Evolutionary conservation across 2,113 vertebrate genomes (phyloP), one percentile per base, ranked within the genome.

Genomic region (Tychaedon coryphoeus): DNA sequence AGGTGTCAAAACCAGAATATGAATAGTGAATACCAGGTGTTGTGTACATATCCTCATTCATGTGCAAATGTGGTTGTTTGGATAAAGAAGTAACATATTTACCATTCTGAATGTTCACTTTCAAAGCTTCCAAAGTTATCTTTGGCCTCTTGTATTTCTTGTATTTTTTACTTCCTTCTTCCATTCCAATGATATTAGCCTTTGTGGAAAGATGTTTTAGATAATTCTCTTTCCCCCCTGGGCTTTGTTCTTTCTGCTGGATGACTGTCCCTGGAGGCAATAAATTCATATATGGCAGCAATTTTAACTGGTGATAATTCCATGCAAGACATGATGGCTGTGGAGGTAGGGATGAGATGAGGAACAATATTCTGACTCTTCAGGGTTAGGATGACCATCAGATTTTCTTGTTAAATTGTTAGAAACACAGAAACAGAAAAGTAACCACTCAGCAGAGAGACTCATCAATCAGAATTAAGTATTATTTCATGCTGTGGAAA

Each of bases 31-130:
- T 88, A 56, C 10, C 24, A 88, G 20, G 60, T 51, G 11, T 50
- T 73, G 56, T 9, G 83, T 89, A 81, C 80, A 75, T 61, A 95
- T 95, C 95, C 94, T 96, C 76, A 93, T 96, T 86, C 86, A 26
- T 91, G 65, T 40, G 65, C 2, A 6, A 93, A 89, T 57, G 53
- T 10, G 28, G 43, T 42, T 94, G 73, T 91, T 95, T 96, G 58
- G 22, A 74, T 42, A 95, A 93, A 92, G 70, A 84, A 90, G 22
- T 77, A 89, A 33, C 23, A 33, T 97, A 92, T 97, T 97, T 97
- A 72, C 91, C 28, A n/a, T 95, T 87, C 80, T 89, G 70, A 93
- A 6, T 33, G 22, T 51, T 88, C 66, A 56, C 50, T 89, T 92
- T 86, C 72, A 93, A 78, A 53, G 38, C 28, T 87, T 82, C 91